Evolutionary conservation across 2,888 invertebrate species (phyloP).

Genomic region (Mythimna albipuncta): DNA sequence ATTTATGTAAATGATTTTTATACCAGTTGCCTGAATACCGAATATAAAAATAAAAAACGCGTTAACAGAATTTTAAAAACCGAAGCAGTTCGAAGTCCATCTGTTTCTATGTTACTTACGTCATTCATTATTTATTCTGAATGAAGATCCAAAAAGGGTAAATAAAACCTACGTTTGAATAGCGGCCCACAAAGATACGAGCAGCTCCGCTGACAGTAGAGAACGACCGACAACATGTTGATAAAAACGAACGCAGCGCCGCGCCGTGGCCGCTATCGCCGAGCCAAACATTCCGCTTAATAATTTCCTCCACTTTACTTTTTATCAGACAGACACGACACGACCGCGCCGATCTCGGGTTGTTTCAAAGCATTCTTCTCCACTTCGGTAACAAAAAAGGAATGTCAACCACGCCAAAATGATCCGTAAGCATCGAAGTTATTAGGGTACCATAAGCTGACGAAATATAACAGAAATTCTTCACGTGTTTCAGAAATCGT

Average conservation of each 20-base stretch:
- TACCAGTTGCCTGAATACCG: neutral
- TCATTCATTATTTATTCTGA: slow-evolving; percentile 63
- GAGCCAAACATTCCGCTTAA: slow-evolving; percentile 75
- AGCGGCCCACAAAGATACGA: slow-evolving; percentile 43
- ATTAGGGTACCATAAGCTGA: slow-evolving; percentile 84
- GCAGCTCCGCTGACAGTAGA: slow-evolving; percentile 38
- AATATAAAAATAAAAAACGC: slow-evolving; percentile 9
- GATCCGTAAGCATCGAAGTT: slow-evolving; percentile 87
- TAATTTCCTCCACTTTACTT: slow-evolving; percentile 79
- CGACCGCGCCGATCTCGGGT: slow-evolving; percentile 68
- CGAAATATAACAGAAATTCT: slow-evolving; percentile 84
- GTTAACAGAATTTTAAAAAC: slow-evolving; percentile 11
- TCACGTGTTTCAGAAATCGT: slow-evolving; percentile 79
- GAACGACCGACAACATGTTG: slow-evolving; percentile 60
- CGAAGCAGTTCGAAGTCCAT: slow-evolving; percentile 5
- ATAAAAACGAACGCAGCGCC: slow-evolving; percentile 72
- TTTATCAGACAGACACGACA: slow-evolving; percentile 72
- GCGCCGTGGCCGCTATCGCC: slow-evolving; percentile 65
- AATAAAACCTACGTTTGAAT: slow-evolving; percentile 54
- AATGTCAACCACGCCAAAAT: slow-evolving; percentile 88
- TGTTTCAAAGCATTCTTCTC: slow-evolving; percentile 66
- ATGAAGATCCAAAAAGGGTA: slow-evolving; percentile 59
- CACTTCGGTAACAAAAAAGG: slow-evolving; percentile 76
- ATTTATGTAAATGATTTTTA: neutral
- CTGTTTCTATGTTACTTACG: slow-evolving; percentile 42